Conservation (phyloP, 2,888 invertebrate genomes). For the Rhaphigaster nebulosa region DNA sequence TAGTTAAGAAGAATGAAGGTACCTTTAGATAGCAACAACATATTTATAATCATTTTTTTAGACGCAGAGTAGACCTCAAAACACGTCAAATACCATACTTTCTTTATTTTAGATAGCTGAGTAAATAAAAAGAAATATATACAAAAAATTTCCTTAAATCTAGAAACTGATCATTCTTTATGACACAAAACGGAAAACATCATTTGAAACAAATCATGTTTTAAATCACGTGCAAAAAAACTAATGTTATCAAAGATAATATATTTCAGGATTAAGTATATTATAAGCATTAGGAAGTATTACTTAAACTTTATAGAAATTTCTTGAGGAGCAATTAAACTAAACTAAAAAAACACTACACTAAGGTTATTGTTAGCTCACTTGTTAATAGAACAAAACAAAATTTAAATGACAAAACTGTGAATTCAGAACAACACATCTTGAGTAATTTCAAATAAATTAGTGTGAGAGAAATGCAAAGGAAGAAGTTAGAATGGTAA, state of each 20-base stretch:
- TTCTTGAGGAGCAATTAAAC: not conserved
- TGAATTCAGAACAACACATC: not conserved
- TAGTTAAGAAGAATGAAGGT: not conserved
- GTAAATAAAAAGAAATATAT: not conserved
- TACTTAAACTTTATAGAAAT: not conserved
- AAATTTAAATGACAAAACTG: not conserved
- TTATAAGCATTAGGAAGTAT: not conserved
- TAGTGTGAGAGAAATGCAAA: slow-evolving; percentile 54
- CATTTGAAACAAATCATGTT: not conserved
- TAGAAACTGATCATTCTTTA: not conserved
- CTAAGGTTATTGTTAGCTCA: not conserved
- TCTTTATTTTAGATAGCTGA: not conserved
- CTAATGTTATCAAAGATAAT: not conserved
- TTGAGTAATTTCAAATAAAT: slow-evolving; percentile 12
- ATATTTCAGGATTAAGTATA: not conserved
- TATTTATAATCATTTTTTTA: not conserved
- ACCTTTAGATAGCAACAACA: too few relatives aligned
- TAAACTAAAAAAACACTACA: not conserved
- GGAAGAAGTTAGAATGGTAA: slow-evolving; percentile 53
- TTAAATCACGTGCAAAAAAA: not conserved
- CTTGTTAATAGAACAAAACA: not conserved
- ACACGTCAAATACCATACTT: not conserved
- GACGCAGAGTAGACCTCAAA: not conserved
- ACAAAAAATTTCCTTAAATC: not conserved
- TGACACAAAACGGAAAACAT: not conserved